These are phyloP conservation scores for Limnephilus auricula DNA, from an alignment of 2,888 invertebrate genomes.

Conservation along the genomic window DNA sequence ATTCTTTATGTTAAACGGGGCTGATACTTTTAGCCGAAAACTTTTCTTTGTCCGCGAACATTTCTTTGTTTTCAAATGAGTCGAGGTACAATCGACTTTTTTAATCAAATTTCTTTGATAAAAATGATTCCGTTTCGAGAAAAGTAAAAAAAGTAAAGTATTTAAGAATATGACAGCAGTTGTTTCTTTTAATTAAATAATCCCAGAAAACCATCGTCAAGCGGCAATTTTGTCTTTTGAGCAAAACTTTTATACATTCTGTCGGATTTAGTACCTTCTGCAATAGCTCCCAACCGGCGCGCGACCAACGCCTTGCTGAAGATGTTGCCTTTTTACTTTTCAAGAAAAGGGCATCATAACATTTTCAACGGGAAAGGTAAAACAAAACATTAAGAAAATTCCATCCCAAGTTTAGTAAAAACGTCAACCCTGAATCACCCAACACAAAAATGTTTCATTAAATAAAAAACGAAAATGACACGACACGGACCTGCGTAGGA, in stretches of 20 bases:
- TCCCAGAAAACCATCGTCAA: slow-evolving; percentile 37
- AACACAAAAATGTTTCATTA: not conserved
- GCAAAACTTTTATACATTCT: slow-evolving; percentile 41
- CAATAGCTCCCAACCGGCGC: slow-evolving; percentile 33
- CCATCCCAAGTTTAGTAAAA: not conserved
- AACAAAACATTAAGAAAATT: not conserved
- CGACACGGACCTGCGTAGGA: not conserved
- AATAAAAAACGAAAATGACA: not conserved
- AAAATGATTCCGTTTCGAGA: slow-evolving; percentile 37
- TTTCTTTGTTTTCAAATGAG: slow-evolving; percentile 53
- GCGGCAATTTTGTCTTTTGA: slow-evolving; percentile 34
- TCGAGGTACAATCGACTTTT: slow-evolving; percentile 49
- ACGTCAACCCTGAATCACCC: not conserved
- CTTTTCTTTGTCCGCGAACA: slow-evolving; percentile 43
- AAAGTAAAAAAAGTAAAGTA: slow-evolving; percentile 42
- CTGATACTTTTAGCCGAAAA: slow-evolving; percentile 37
- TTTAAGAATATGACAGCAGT: slow-evolving; percentile 51
- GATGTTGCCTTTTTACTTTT: not conserved
- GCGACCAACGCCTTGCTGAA: not conserved
- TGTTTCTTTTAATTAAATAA: slow-evolving; percentile 57
- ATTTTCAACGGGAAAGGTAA: not conserved
- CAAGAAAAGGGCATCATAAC: not conserved
- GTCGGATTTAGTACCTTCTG: slow-evolving; percentile 34
- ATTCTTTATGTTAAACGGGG: slow-evolving; percentile 41
- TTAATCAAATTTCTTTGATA: slow-evolving; percentile 54